Evolutionary conservation across 2,888 invertebrate genomes (phyloP).

Genomic region (Sipha maydis): DNA sequence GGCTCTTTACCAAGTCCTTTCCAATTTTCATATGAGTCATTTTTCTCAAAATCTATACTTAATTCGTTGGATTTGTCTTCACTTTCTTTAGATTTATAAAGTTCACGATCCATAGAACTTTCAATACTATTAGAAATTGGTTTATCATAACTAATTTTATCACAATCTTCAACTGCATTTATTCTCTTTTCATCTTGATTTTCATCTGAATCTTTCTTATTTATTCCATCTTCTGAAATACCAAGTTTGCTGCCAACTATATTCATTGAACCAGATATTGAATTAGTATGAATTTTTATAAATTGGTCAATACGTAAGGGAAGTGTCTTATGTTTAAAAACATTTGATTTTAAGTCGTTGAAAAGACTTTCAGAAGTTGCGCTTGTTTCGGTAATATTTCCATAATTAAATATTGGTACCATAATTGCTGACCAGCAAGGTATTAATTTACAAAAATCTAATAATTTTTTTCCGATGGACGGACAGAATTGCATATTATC

Average conservation of each 20-base stretch:
- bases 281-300: not conserved
- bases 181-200: not conserved
- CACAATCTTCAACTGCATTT: not conserved
- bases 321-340: slow-evolving; percentile 7
- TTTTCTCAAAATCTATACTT: not conserved
- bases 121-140: too few species aligned
- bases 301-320: not conserved
- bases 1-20: not conserved
- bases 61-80: not conserved
- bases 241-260: not conserved
- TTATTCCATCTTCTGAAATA: not conserved
- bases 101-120: not conserved
- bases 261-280: not conserved
- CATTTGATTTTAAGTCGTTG: slow-evolving; percentile 34
- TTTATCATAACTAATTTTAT: not conserved
- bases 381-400: not conserved
- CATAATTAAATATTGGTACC: slow-evolving; percentile 43
- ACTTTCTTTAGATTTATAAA: not conserved
- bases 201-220: not conserved
- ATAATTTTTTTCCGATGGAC: slow-evolving; percentile 1
- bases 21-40: not conserved
- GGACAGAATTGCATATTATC: slow-evolving; percentile 1
- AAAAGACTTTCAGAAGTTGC: slow-evolving; percentile 38
- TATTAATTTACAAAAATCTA: slow-evolving; percentile 37
- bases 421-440: slow-evolving; percentile 31